These are phyloP conservation scores for Oncorhynchus clarkii DNA, from an alignment of 2,113 vertebrate species.

Conservation along the genomic window DNA sequence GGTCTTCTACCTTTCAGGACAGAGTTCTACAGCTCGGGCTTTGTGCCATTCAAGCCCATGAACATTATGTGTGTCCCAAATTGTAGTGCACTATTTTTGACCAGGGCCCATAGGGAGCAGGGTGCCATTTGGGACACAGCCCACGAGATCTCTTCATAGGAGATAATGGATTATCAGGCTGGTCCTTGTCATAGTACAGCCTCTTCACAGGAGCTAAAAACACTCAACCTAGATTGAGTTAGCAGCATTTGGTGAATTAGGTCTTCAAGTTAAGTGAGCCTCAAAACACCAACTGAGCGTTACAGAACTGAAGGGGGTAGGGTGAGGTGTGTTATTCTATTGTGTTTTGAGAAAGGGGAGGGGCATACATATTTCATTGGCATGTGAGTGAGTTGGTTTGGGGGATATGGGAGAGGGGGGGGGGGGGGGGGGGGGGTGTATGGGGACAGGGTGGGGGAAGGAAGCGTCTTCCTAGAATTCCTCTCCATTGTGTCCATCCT, in stretches of 20 bases:
- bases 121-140: not conserved
- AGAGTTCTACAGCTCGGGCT: not conserved
- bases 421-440: not conserved
- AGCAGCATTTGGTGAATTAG: constrained; percentile 6
- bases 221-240: not conserved
- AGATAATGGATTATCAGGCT: too few relatives aligned
- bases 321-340: not conserved
- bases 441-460: not conserved
- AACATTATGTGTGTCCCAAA: too few relatives aligned
- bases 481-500: not conserved
- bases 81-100: too few relatives aligned
- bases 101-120: too few relatives aligned
- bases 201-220: not conserved
- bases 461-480: not conserved
- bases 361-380: constrained; percentile 5
- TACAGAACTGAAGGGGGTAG: not conserved
- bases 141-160: not conserved
- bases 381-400: constrained; percentile 9
- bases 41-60: not conserved
- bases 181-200: too few relatives aligned
- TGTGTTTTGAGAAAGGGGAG: not conserved
- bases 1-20: not conserved
- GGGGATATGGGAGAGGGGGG: not conserved
- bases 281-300: not conserved
- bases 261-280: constrained; percentile 6